phyloP scores from a whole-genome alignment of 2,888 invertebrate species.

The Acronicta psi region DNA sequence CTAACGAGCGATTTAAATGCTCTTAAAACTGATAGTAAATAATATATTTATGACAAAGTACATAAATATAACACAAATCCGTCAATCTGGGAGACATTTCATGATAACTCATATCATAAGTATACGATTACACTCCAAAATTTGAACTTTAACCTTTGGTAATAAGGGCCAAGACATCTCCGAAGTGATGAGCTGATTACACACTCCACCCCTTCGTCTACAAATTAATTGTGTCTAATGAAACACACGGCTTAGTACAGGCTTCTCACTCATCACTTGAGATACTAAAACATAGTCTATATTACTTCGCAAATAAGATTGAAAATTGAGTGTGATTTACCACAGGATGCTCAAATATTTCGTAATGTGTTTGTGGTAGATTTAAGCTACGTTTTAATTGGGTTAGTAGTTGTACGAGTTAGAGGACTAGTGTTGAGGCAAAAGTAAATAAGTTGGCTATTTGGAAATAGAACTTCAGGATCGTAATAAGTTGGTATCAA shows the following conservation, averaged over 20 bases:
- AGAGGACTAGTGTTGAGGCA: slow-evolving; percentile 33
- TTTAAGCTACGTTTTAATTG: slow-evolving; percentile 45
- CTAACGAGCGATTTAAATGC: no score
- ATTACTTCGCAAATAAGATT: slow-evolving; percentile 20
- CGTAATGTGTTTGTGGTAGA: slow-evolving; percentile 39
- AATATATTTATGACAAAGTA: no score
- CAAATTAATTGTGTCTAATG: slow-evolving; percentile 80
- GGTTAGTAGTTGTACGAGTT: slow-evolving; percentile 36
- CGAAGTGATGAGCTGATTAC: slow-evolving; percentile 50
- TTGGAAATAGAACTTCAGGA: no score
- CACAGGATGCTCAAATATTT: slow-evolving; percentile 31
- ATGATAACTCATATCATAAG: slow-evolving; percentile 32
- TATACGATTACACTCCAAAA: slow-evolving; percentile 23
- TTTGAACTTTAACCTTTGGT: slow-evolving; percentile 33
- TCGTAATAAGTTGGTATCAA: no score
- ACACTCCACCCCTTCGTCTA: slow-evolving; percentile 56
- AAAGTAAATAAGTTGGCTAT: slow-evolving; percentile 24
- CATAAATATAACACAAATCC: slow-evolving; percentile 51
- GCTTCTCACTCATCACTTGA: slow-evolving; percentile 40
- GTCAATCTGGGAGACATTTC: slow-evolving; percentile 55
- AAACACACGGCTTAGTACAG: slow-evolving; percentile 69
- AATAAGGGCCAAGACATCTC: slow-evolving; percentile 40
- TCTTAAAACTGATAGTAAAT: no score
- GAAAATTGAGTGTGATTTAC: slow-evolving; percentile 23
- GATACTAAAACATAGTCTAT: slow-evolving; percentile 28